Percentiles rank a stretch among this genome's conserved stretches.
phyloP scores from a whole-genome alignment of 2,888 invertebrate species.

The Muschampia plurimacula region DNA sequence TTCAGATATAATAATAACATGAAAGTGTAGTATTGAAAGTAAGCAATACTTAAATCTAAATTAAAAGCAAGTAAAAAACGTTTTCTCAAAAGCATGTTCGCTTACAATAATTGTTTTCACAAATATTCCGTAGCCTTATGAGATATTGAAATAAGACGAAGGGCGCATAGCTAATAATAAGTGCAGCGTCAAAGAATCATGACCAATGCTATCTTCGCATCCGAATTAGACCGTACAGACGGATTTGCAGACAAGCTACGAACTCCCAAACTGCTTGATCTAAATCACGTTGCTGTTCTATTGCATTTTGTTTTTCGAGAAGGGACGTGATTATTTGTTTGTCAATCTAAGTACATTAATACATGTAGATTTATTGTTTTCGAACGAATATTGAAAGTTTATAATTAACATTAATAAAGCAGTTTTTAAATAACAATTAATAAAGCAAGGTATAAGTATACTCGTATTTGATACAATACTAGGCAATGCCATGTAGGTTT shows the following conservation, averaged over 20 bases:
- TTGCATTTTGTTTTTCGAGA: not conserved
- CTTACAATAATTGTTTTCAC: not conserved
- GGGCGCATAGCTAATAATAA: constrained; percentile 30
- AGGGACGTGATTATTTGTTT: not conserved
- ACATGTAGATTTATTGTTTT: not conserved
- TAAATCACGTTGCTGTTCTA: not conserved
- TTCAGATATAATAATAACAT: no score
- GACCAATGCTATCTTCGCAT: constrained; percentile 11
- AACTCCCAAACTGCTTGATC: not conserved
- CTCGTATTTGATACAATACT: not conserved
- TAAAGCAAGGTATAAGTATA: not conserved
- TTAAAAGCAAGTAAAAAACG: not conserved
- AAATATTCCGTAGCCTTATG: not conserved
- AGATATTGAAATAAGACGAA: constrained; percentile 25
- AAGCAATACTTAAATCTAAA: not conserved
- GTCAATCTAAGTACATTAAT: no score
- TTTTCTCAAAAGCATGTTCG: not conserved
- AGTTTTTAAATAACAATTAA: not conserved
- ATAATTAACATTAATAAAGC: not conserved
- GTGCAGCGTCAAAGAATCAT: constrained; percentile 29
- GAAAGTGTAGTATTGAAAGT: not conserved
- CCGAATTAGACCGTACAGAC: constrained; percentile 28
- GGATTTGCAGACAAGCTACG: constrained; percentile 2
- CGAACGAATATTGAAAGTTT: no score
- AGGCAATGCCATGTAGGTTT: not conserved